A percentile compares a stretch with the other conserved stretches of the same genome.
phyloP scores from a whole-genome alignment of 2,888 invertebrate genomes.

The Pemphredon lugubris region DNA sequence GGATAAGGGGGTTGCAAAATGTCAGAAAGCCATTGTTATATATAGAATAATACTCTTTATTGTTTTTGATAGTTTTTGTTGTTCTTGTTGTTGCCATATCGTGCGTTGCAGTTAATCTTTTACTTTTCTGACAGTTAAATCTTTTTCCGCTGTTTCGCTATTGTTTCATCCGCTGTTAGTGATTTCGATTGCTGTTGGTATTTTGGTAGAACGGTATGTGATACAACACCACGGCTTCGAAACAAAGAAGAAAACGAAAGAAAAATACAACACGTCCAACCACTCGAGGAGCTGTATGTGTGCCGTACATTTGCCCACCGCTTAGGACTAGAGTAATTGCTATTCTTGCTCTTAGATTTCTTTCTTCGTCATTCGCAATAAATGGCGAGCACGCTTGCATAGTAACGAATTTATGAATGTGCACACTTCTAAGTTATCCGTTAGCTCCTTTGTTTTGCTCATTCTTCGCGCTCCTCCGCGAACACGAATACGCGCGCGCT shows the following conservation, averaged over 20 bases:
- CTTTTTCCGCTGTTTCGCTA: slow-evolving; percentile 40
- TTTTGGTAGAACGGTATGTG: slow-evolving; percentile 75
- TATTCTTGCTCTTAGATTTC: slow-evolving; percentile 47
- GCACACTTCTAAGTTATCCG: slow-evolving; percentile 2
- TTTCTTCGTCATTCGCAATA: slow-evolving; percentile 13
- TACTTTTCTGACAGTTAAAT: slow-evolving; percentile 57
- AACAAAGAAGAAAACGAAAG: slow-evolving; percentile 53
- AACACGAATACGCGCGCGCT: background rate
- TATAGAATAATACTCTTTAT: slow-evolving; percentile 82
- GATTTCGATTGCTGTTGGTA: slow-evolving; percentile 60
- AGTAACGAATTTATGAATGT: slow-evolving; percentile 20
- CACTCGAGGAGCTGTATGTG: slow-evolving; percentile 63
- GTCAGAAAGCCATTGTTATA: slow-evolving; percentile 70
- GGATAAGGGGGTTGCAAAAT: slow-evolving; percentile 9
- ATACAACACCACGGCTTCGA: slow-evolving; percentile 65
- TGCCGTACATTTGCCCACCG: slow-evolving; percentile 61
- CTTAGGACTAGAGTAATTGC: slow-evolving; percentile 78
- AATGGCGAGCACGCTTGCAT: slow-evolving; percentile 38
- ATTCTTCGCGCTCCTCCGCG: background rate
- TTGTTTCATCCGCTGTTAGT: slow-evolving; percentile 57
- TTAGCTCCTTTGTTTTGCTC: background rate
- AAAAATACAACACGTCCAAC: slow-evolving; percentile 67
- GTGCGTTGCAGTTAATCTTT: slow-evolving; percentile 69
- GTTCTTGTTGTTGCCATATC: slow-evolving; percentile 76
- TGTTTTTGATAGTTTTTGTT: slow-evolving; percentile 79